Base-by-base conservation (phyloP, 1,140 invertebrate species). In the Caenorhabditis latens region DNA sequence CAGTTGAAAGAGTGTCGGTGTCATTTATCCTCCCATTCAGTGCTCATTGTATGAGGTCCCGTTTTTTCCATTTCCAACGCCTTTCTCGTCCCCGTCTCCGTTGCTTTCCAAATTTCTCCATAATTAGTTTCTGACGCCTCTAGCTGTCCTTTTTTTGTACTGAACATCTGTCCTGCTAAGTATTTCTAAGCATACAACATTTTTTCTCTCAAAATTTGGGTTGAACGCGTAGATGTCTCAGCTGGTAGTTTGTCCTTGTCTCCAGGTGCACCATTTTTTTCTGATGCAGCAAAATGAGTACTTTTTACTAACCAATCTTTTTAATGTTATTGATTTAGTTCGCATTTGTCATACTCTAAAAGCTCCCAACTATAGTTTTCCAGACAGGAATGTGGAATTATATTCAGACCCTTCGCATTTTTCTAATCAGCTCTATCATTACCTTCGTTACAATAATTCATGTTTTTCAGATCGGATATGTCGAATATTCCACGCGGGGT, bases 401-500 rank as follows among this genome's bases (percentile, higher is more conserved):
- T 21, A 1, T 9, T 0, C 19, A 2, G 14, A 21, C 8, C 57
- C 8, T 8, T n/a, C 14, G n/a, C 19, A n/a, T n/a, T 58, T 58
- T 58, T 21, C 57, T 58, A n/a, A 58, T 58, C n/a, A n/a, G 4
- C 57, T 21, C 21, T 58, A 58, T 58, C 57, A 21, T 58, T 58
- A 58, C 4, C 57, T n/a, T 58, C 4, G n/a, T 58, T 58, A 58
- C 0, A 58, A 19, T n/a, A 58, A 9, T 58, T 19, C 1, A 5
- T 58, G 19, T 58, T 58, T 58, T 85, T 57, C 43, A 83, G 86
- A 57, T 55, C 86, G 57, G 86, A 65, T 46, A 87, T 87, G 86
- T 83, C 79, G 14, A 63, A 61, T 48, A 89, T 89, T 43, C 88
- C 88, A 32, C 88, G 61, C 21, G 88, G 88, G 67, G 63, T 88